Base-by-base conservation (phyloP, 2,797 vertebrate genomes). In the Neomorphus geoffroyi region DNA sequence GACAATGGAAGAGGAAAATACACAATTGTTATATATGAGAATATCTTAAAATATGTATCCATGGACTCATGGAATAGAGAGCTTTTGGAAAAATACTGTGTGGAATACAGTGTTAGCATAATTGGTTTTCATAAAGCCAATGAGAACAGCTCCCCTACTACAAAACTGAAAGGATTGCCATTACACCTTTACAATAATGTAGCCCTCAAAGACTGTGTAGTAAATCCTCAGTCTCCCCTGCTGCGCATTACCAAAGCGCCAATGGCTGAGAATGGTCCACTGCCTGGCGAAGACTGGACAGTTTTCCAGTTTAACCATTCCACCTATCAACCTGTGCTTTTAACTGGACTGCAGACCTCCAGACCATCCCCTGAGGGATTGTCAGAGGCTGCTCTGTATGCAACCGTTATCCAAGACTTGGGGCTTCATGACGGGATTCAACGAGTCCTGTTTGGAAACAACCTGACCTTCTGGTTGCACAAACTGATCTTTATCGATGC, bases 101-200 rank as follows among this genome's bases (percentile, higher is more conserved):
- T 98, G 62, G 99, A 99, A 97, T 99, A 99, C 98, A 98, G 99
- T 97, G 99, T 99, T 92, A 99, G 99, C 92, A 98, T 99, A 94
- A 99, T 99, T 24, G 99, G 98, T 94, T 99, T 99, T 98, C 99
- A 99, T 97, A 99, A 99, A 97, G 99, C 99, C 95, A 99, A 98
- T 7, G 99, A 99, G 96, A 99, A 99, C 97, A 99, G 98, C 64
- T 98, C 98, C 37, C 98, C 98, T 6, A 98, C 96, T 28, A 97
- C 98, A 69, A 98, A 98, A 50, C 97, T 99, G 69, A 97, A 98
- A 95, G 99, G 99, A 84, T 95, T 99, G 87, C 99, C 99, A 0
- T 88, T 99, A 65, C 97, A 98, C 33, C 98, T 99, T 32, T 97
- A 98, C 93, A 99, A 99, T 96, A 99, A 99, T 27, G 97, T 99